These are phyloP conservation scores for Tubulanus polymorphus DNA, from an alignment of 2,888 invertebrate species.

Conservation along the genomic window DNA sequence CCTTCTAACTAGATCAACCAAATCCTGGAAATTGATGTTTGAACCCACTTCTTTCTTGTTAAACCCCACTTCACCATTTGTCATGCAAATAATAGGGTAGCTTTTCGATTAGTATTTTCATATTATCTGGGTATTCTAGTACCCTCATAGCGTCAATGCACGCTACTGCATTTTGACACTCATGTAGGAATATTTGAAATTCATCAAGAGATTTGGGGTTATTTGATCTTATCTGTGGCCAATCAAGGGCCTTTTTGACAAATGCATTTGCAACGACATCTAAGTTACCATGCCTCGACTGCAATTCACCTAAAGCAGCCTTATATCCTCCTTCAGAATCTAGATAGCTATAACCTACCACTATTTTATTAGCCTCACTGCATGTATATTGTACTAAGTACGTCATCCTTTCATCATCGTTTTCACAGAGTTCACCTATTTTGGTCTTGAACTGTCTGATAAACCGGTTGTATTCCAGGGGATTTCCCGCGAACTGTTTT, in stretches of 20 bases:
- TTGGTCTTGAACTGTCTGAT: neutral
- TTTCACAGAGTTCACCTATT: neutral
- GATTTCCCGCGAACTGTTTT: neutral
- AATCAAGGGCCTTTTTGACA: constrained; percentile 8
- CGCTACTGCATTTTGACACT: neutral
- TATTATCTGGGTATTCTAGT: constrained; percentile 18
- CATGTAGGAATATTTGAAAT: neutral
- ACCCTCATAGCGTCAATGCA: neutral
- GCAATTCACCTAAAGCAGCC: constrained; percentile 1
- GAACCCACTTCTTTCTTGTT: too few relatives aligned
- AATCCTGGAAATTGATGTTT: too few relatives aligned
- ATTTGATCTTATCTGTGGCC: constrained; percentile 4
- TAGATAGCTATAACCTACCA: constrained; percentile 2
- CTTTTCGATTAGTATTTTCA: constrained; percentile 12
- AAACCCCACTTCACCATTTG: too few relatives aligned
- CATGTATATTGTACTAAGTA: neutral
- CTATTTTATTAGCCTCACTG: constrained; percentile 8
- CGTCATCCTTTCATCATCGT: neutral
- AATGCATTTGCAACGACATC: constrained; percentile 3
- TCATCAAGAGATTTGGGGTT: neutral
- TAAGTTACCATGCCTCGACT: constrained; percentile 1
- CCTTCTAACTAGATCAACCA: too few relatives aligned
- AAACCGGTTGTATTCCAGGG: neutral
- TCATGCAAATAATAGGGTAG: too few relatives aligned
- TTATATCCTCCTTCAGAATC: constrained; percentile 2